phyloP scores from a whole-genome alignment of 2,113 vertebrate genomes.

The Peucedramus taeniatus region DNA sequence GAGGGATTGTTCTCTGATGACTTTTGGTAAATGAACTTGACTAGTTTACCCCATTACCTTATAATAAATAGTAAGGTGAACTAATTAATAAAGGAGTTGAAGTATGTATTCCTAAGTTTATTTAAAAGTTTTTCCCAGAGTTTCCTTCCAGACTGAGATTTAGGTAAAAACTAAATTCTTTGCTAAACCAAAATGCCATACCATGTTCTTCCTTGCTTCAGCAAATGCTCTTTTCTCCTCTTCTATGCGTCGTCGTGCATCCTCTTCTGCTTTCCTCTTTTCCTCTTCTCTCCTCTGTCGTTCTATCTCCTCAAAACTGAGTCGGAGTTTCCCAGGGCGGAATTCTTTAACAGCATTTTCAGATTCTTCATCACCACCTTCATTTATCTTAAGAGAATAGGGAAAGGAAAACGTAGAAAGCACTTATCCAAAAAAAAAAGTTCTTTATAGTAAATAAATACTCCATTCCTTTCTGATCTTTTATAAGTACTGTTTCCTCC shows the following conservation, averaged over 20 bases:
- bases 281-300: conserved; percentile 87
- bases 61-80: not conserved
- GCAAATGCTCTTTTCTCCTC: conserved; percentile 93
- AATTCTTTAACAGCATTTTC: conserved; percentile 54
- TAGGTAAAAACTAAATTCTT: not conserved
- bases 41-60: not conserved
- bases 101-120: not conserved
- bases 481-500: not conserved
- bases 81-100: not conserved
- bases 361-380: conserved; percentile 56
- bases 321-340: conserved; percentile 86
- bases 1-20: not conserved
- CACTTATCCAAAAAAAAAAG: not conserved
- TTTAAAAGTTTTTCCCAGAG: not conserved
- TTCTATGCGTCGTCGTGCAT: conserved; percentile 85
- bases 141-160: not conserved
- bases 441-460: not conserved
- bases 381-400: conserved; percentile 38
- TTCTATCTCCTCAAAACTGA: conserved; percentile 95
- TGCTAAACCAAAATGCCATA: conserved; percentile 33
- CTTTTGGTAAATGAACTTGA: not conserved
- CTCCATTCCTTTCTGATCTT: not conserved
- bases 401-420: not conserved
- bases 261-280: conserved; percentile 86
- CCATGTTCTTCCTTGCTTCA: conserved; percentile 93